Conservation (phyloP, 2,113 vertebrate genomes). For the Pseudopipra pipra region DNA sequence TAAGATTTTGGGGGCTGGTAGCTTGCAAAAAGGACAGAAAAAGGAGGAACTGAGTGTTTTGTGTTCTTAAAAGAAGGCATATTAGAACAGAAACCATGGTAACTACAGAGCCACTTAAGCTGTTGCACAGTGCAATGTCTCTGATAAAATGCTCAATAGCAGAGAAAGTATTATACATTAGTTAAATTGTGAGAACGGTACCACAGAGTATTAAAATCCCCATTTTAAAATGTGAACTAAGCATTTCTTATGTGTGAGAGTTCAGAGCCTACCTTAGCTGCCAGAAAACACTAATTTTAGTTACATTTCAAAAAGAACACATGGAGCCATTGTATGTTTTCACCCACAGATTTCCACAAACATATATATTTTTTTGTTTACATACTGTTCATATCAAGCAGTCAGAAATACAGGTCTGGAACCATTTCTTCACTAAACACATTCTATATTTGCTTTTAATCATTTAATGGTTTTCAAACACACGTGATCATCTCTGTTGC, state of each 20-base stretch:
- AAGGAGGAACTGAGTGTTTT: not conserved
- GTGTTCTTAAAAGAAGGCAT: not conserved
- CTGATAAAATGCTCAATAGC: not conserved
- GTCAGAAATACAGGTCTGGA: not conserved
- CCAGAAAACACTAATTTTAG: constrained; percentile 11
- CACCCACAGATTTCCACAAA: not conserved
- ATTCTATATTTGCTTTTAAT: not conserved
- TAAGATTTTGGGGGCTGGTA: not conserved
- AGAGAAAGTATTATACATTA: not conserved
- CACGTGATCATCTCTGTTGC: not conserved
- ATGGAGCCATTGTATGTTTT: not conserved
- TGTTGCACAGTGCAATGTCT: not conserved
- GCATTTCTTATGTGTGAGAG: not conserved
- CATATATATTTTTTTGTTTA: not conserved
- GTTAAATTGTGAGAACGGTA: not conserved
- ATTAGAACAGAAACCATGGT: not conserved
- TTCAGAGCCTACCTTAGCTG: not conserved
- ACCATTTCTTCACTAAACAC: not conserved
- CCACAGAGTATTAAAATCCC: not conserved
- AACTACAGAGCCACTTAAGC: not conserved
- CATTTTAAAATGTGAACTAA: constrained; percentile 2
- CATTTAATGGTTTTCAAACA: not conserved
- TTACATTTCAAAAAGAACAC: not conserved
- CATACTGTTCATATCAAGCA: not conserved
- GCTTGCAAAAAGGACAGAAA: not conserved